Percentiles rank a stretch among this genome's conserved stretches.
These are phyloP conservation scores for Sinohyriopsis cumingii DNA, from an alignment of 2,888 invertebrate genomes.

Conservation along the genomic window DNA sequence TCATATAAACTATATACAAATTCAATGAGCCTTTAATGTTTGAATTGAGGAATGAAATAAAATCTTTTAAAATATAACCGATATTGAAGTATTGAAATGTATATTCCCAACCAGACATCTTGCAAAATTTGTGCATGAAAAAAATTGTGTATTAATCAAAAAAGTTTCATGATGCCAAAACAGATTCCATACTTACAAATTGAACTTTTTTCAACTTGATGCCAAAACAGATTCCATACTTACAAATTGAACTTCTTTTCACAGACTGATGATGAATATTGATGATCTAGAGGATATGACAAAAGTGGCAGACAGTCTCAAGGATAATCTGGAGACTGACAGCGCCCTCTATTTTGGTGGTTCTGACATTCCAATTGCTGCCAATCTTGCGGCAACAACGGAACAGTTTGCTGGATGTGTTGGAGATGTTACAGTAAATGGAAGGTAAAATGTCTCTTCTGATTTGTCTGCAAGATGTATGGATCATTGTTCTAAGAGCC, in stretches of 20 bases:
- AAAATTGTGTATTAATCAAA: too few relatives aligned
- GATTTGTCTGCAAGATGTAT: not conserved
- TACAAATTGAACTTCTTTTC: constrained; percentile 5
- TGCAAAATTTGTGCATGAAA: too few relatives aligned
- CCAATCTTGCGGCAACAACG: constrained; percentile 66
- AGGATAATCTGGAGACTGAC: constrained; percentile 40
- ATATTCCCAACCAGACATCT: too few relatives aligned
- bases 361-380: constrained; percentile 74
- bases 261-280: constrained; percentile 81
- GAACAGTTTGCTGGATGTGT: constrained; percentile 89
- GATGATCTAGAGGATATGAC: constrained; percentile 84
- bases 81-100: too few relatives aligned
- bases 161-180: too few relatives aligned
- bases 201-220: not conserved
- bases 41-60: too few relatives aligned
- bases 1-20: too few relatives aligned
- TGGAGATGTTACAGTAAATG: constrained; percentile 92
- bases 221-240: too few relatives aligned
- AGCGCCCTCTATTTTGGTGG: constrained; percentile 88
- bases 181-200: too few relatives aligned
- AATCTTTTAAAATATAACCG: too few relatives aligned
- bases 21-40: too few relatives aligned
- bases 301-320: constrained; percentile 45
- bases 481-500: not conserved
- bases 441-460: constrained; percentile 74